Evolutionary conservation across 1,140 invertebrate species (phyloP), one percentile per base, ranked within the genome.

Genomic region (Sminthurinus signatus): DNA sequence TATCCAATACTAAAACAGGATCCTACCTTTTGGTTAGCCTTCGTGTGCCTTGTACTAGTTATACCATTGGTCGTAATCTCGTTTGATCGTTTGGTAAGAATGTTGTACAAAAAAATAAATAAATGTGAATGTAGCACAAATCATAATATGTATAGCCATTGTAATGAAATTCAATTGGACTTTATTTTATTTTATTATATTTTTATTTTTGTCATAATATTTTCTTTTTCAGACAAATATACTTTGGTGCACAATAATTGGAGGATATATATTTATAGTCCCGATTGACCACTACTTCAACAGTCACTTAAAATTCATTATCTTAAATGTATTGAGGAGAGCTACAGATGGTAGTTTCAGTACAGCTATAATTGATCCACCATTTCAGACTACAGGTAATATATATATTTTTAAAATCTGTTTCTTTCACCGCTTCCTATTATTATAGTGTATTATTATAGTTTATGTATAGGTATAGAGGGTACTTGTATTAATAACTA

Each of bases 231-330:
- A 79, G 61, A 80, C 81, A 1, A 85, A 85, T 73, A 83, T 87
- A 42, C 65, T 87, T 12, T 80, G 81, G 48, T 84, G 83, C 67
- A 77, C 81, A 1, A 71, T 86, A 21, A 69, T 88, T 25, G 85
- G 85, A 28, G 78, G 82, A n/a, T 88, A 84, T 73, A 76, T 81
- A 12, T 71, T 81, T 15, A 75, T 87, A 21, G 74, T 83, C 52
- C 76, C 83, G 27, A 73, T 87, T 12, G 86, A 86, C 75, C 82
- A 83, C 70, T 86, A 81, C 68, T 59, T 81, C 61, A 83, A 83
- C 10, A 82, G 82, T 15, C 83, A 81, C 75, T 74, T 89, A 43
- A 85, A 84, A 72, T 88, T 85, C 72, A 86, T 88, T 44, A 65
- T 87, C 1, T 78, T 88, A 14, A 88, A 88, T 72, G 76, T 80